phyloP scores from a whole-genome alignment of 2,888 invertebrate species.

The Meghimatium bilineatum region DNA sequence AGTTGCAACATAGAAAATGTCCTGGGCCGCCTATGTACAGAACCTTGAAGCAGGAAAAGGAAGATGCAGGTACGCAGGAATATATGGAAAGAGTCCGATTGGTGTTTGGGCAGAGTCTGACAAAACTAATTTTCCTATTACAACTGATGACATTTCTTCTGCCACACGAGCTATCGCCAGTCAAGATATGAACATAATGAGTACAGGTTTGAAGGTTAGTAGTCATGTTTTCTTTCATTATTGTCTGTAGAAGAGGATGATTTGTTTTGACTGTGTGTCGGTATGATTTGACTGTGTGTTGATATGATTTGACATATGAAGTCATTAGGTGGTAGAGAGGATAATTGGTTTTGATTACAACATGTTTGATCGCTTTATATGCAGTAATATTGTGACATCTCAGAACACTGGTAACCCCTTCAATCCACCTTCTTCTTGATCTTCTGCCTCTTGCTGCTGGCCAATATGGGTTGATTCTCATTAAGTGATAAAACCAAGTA shows the following conservation, averaged over 20 bases:
- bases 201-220: conserved; percentile 41
- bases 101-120: conserved; percentile 40
- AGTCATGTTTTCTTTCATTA: background rate
- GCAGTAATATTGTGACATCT: too few species aligned
- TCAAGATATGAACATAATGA: conserved; percentile 38
- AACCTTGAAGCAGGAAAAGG: conserved; percentile 34
- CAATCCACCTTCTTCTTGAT: too few species aligned
- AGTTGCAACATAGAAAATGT: conserved; percentile 18
- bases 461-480: too few species aligned
- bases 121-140: conserved; percentile 24
- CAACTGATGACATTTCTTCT: conserved; percentile 15
- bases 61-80: conserved; percentile 37
- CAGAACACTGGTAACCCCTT: too few species aligned
- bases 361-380: too few species aligned
- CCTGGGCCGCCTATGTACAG: conserved; percentile 33
- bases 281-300: too few species aligned
- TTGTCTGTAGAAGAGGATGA: background rate
- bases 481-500: too few species aligned
- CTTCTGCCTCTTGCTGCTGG: too few species aligned
- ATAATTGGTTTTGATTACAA: too few species aligned
- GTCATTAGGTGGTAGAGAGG: too few species aligned
- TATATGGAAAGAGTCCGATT: conserved; percentile 23
- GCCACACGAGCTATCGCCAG: background rate
- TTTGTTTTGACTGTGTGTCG: background rate
- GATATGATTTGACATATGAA: too few species aligned